A percentile compares a stretch with the other conserved stretches of the same genome.
These are phyloP conservation scores for Dufourea novaeangliae DNA, from an alignment of 1,140 invertebrate genomes.

Conservation along the genomic window DNA sequence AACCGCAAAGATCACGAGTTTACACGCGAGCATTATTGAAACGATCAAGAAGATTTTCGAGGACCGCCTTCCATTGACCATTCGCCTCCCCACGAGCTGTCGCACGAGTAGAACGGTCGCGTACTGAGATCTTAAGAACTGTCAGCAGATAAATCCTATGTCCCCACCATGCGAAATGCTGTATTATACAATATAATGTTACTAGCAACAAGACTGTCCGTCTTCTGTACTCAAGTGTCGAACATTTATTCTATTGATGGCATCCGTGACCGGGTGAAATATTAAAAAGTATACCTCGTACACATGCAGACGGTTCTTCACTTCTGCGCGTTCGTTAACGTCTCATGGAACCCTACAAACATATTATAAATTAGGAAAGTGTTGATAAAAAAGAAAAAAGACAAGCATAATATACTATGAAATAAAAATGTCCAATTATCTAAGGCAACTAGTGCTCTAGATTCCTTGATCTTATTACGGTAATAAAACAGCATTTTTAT, in stretches of 20 bases:
- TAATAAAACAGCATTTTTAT: neutral
- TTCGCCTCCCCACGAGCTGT: neutral
- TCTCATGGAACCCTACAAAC: neutral
- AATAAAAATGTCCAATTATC: neutral
- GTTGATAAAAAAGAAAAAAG: neutral
- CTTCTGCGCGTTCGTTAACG: neutral
- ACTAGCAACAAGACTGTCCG: constrained; percentile 4
- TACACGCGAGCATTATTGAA: constrained; percentile 9
- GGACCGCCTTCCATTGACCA: neutral
- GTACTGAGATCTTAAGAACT: constrained; percentile 38
- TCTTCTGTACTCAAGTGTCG: neutral
- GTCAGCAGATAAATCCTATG: constrained; percentile 39
- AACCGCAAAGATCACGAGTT: neutral
- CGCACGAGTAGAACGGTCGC: constrained; percentile 14
- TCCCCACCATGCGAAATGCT: constrained; percentile 55
- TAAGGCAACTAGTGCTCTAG: neutral
- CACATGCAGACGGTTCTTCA: neutral
- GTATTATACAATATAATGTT: constrained; percentile 41
- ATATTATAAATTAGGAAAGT: neutral
- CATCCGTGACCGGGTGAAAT: neutral
- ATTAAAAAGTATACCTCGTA: neutral
- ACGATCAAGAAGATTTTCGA: neutral
- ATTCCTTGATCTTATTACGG: neutral
- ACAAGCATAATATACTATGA: no score
- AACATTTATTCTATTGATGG: constrained; percentile 28